Percentiles rank a stretch among this genome's conserved stretches.
Conservation (phyloP, 1,140 invertebrate genomes). For the Hylaeus anthracinus region DNA sequence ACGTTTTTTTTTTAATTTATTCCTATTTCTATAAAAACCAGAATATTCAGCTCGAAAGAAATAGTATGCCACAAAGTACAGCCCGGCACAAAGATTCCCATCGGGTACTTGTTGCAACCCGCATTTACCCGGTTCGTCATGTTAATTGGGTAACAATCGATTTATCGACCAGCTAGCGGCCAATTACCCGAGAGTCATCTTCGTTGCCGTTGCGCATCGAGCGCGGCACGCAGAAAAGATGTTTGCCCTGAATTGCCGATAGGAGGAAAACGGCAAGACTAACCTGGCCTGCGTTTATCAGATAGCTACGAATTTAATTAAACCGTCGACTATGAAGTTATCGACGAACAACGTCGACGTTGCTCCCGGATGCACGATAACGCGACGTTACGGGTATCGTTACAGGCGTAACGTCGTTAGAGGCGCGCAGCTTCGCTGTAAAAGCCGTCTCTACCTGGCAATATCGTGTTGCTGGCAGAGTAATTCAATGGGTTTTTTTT, state of each 20-base stretch:
- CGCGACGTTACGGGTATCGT: not conserved
- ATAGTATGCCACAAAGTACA: too few relatives aligned
- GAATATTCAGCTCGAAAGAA: too few relatives aligned
- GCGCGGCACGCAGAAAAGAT: not conserved
- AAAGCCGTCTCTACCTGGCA: not conserved
- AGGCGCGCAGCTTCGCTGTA: not conserved
- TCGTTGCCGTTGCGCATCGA: not conserved
- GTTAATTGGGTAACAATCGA: not conserved
- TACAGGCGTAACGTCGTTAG: not conserved
- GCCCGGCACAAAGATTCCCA: too few relatives aligned
- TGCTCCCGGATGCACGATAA: not conserved
- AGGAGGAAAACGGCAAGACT: not conserved
- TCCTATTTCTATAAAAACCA: too few relatives aligned
- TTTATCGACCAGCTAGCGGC: not conserved
- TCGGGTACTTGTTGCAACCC: not conserved
- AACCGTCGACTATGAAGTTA: slow-evolving; percentile 16
- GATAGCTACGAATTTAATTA: slow-evolving; percentile 35
- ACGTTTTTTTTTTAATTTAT: too few relatives aligned
- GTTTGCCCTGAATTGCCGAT: not conserved
- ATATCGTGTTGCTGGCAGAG: not conserved
- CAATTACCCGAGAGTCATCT: not conserved
- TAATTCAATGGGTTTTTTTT: too few relatives aligned
- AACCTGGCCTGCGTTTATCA: not conserved
- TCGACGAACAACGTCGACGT: slow-evolving; percentile 1
- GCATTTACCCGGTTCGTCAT: too few relatives aligned